phyloP scores from a whole-genome alignment of 2,113 vertebrate genomes.

The Aldabrachelys gigantea region DNA sequence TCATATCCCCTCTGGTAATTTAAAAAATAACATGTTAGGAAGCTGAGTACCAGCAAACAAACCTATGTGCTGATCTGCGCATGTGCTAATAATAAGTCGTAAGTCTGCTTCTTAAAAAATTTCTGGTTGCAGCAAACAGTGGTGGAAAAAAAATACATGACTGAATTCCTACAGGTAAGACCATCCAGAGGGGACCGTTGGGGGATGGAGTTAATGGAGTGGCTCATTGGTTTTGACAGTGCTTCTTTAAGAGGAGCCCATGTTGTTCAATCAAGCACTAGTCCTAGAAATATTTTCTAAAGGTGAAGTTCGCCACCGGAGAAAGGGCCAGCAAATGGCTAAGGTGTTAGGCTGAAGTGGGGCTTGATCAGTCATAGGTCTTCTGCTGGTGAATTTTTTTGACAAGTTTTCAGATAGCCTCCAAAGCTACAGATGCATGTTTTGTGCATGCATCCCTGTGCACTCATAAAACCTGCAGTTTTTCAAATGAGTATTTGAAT shows the following conservation, averaged over 20 bases:
- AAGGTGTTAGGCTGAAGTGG: neutral
- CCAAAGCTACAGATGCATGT: neutral
- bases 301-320: conserved; percentile 44
- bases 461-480: neutral
- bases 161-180: conserved; percentile 62
- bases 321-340: conserved; percentile 25
- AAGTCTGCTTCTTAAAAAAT: conserved; percentile 65
- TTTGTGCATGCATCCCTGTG: neutral
- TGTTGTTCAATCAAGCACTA: conserved; percentile 19
- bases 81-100: conserved; percentile 73
- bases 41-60: conserved; percentile 70
- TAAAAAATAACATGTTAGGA: conserved; percentile 52
- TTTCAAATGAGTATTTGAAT: neutral
- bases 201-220: conserved; percentile 60
- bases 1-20: conserved; percentile 62
- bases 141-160: conserved; percentile 68
- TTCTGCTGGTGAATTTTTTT: neutral
- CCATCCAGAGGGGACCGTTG: conserved; percentile 63
- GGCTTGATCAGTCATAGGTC: conserved; percentile 6
- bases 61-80: conserved; percentile 61
- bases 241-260: neutral
- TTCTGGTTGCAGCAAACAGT: conserved; percentile 59
- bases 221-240: conserved; percentile 34
- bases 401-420: neutral
- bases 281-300: conserved; percentile 27